These are phyloP conservation scores for Trissolcus japonicus DNA, from an alignment of 2,888 invertebrate genomes.

Conservation along the genomic window DNA sequence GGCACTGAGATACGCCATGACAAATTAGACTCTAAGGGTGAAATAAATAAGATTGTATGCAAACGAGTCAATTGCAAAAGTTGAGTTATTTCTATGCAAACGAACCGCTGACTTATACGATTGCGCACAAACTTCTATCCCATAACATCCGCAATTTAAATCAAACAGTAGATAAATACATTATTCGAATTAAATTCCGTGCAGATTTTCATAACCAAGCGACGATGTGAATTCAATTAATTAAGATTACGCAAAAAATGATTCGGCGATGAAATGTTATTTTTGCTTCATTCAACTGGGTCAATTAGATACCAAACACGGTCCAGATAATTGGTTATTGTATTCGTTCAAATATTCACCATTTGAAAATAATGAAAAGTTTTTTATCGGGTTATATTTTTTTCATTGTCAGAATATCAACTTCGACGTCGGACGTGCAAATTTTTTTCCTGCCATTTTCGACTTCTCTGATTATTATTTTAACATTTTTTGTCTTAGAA, in stretches of 20 bases:
- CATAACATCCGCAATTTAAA: not conserved
- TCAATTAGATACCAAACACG: no score
- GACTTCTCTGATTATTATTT: slow-evolving; percentile 47
- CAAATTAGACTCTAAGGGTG: slow-evolving; percentile 15
- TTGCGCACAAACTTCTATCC: not conserved
- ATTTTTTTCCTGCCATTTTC: slow-evolving; percentile 46
- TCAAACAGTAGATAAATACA: not conserved
- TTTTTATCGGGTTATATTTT: not conserved
- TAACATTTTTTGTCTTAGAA: slow-evolving; percentile 45
- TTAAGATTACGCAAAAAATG: not conserved
- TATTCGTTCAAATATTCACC: no score
- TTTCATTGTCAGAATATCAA: slow-evolving; percentile 21
- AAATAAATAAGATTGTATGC: slow-evolving; percentile 18
- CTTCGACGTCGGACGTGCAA: slow-evolving; percentile 16
- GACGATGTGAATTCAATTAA: slow-evolving; percentile 3
- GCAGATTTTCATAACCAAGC: not conserved
- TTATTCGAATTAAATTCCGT: not conserved
- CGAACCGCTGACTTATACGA: slow-evolving; percentile 4
- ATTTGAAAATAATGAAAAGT: not conserved
- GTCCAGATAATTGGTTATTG: no score
- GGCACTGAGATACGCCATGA: slow-evolving; percentile 24
- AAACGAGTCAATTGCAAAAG: not conserved
- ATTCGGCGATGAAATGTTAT: not conserved
- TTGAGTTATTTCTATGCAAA: slow-evolving; percentile 10
- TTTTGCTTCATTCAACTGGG: not conserved